Base-by-base conservation (phyloP, 2,888 invertebrate genomes). In the Drosophila kambysellisi region DNA sequence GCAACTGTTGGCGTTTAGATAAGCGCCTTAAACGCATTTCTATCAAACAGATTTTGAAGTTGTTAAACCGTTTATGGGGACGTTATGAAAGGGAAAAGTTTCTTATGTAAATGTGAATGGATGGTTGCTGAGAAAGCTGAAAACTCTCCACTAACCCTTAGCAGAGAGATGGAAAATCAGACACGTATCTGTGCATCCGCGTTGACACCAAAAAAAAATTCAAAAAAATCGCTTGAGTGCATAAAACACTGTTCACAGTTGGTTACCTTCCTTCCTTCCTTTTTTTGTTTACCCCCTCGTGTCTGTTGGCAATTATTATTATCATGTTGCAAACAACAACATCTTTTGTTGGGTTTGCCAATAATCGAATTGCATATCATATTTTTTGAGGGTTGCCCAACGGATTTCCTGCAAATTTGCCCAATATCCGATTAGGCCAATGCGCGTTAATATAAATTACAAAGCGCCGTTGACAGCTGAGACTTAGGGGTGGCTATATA, bases 371-470 rank as follows among this genome's bases (percentile, higher is more conserved):
- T 81, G 81, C 76, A 83, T 79, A 50, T 51, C 64, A 33, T 46
- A 17, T 57, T 41, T 46, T 54, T 46, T n/a, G 58, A 30, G 78
- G 89, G 87, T 87, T 72, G 84, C 48, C 70, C 60, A 57, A 59
- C 82, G 90, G 90, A 87, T 89, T 70, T 90, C 90, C 90, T 70
- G 76, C 66, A 71, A 81, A 46, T 67, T 78, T 77, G 58, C 61
- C 67, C 77, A 74, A 81, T 83, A 76, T 86, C 78, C 74, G 74
- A 79, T 83, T 63, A 70, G 66, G 58, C 64, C 64, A 82, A 70
- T 79, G 74, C 76, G 88, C 76, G 88, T 69, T 77, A 65, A 76
- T 84, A 90, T 90, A 88, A 89, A 75, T 83, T 73, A 81, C 70
- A 68, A 63, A 82, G 62, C 60, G 57, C 54, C 61, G 43, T 71